Evolutionary conservation across 2,888 invertebrate species (phyloP), one percentile per base, ranked within the genome.

Genomic region (Cephus nigrinus): DNA sequence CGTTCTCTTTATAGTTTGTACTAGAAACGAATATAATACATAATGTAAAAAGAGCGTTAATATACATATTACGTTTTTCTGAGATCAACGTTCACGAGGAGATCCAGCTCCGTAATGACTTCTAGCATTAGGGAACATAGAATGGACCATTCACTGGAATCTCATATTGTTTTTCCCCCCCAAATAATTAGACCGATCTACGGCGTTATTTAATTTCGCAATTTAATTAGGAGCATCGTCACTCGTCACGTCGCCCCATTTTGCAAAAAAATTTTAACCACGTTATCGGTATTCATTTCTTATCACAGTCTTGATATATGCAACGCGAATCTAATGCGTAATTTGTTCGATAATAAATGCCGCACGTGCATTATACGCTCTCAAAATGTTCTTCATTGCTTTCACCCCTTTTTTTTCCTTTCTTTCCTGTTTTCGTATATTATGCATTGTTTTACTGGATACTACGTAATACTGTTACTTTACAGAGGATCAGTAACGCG

Each of bases 251-350:
- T 75, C 78, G 76, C 75, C 80, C 79, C 78, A 79, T 80, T 79
- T 81, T 78, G 4, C 15, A 76, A 68, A 76, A 55, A 55, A 55
- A 55, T 55, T 5, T 55, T 55, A 23, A 55, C 9, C 55, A 55
- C 23, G 55, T 55, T 23, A 76, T 73, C 74, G 73, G 79, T 82
- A 80, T 84, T 82, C 83, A 82, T 81, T 78, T 81, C 86, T 86
- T 86, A 87, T 88, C 87, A 88, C 86, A 88, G 86, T 86, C 84
- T 83, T 83, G 83, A 82, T 81, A 86, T 86, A 86, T 84, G 84
- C 83, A 82, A 85, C 79, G 82, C 76, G 81, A 81, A 81, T 80
- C 81, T 79, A 80, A 77, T 79, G 79, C 78, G 79, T 75, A 80
- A 79, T 78, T 77, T 73, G 77, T 79, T 81, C 78, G 79, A 80